phyloP scores from a whole-genome alignment of 2,888 invertebrate species.

The Hylaea fasciaria region DNA sequence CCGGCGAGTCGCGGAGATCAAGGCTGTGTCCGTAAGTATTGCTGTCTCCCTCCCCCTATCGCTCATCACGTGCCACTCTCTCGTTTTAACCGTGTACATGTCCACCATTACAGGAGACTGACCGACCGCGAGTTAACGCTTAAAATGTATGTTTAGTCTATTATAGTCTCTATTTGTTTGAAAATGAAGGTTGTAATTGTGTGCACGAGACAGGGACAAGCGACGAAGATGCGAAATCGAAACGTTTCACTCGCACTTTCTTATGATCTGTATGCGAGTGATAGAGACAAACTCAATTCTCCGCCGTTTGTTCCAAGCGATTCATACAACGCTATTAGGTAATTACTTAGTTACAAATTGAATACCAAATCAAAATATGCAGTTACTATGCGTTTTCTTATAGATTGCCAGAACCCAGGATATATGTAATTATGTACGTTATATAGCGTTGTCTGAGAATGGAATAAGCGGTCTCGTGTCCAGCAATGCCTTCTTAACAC shows the following conservation, averaged over 20 bases:
- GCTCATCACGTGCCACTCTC: slow-evolving; percentile 40
- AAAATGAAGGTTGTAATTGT: slow-evolving; percentile 7
- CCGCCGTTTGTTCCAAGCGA: neutral
- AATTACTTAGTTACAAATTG: too few species aligned
- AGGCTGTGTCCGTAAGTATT: slow-evolving; percentile 92
- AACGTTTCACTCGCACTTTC: neutral
- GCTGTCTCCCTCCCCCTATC: slow-evolving; percentile 45
- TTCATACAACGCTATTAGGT: too few species aligned
- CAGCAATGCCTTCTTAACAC: slow-evolving; percentile 4
- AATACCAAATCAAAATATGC: too few species aligned
- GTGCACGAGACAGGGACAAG: slow-evolving; percentile 15
- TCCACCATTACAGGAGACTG: slow-evolving; percentile 56
- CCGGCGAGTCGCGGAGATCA: slow-evolving; percentile 93
- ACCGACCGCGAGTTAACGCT: slow-evolving; percentile 49
- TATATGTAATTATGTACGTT: too few species aligned
- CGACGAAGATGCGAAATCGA: neutral
- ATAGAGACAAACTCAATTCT: neutral
- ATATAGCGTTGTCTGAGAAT: too few species aligned
- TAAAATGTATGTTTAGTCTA: slow-evolving; percentile 63
- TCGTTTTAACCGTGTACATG: slow-evolving; percentile 46
- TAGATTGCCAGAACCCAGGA: too few species aligned
- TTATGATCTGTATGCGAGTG: neutral
- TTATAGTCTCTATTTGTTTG: slow-evolving; percentile 24
- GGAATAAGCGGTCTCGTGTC: slow-evolving; percentile 6
- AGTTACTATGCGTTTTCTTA: too few species aligned